These are phyloP conservation scores for Entomobrya proxima DNA, from an alignment of 2,888 invertebrate species.

Conservation along the genomic window DNA sequence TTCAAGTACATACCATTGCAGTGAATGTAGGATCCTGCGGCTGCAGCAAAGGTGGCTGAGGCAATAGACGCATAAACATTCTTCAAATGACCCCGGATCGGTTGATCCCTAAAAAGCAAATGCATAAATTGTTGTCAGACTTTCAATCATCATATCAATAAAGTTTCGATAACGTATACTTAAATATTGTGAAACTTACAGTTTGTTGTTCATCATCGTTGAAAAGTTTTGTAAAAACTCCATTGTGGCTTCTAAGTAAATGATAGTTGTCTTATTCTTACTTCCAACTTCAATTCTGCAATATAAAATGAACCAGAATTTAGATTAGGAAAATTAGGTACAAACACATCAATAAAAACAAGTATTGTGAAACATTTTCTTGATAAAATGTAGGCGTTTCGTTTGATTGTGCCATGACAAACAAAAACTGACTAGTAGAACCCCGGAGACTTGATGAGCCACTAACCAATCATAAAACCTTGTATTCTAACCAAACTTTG, in stretches of 20 bases:
- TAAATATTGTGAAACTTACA: slow-evolving; percentile 55
- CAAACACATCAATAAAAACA: no score
- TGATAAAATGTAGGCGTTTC: no score
- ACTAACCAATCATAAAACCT: no score
- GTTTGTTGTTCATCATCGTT: slow-evolving; percentile 67
- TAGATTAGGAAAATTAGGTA: no score
- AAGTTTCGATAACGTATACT: not conserved
- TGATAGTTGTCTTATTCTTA: not conserved
- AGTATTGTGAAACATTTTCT: no score
- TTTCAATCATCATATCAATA: not conserved
- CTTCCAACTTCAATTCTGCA: no score
- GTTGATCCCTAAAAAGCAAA: not conserved
- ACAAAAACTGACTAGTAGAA: no score
- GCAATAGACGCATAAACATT: slow-evolving; percentile 96
- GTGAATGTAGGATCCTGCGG: slow-evolving; percentile 75
- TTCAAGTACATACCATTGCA: slow-evolving; percentile 70
- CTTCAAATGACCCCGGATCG: slow-evolving; percentile 89
- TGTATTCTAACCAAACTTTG: no score
- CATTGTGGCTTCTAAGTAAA: slow-evolving; percentile 36
- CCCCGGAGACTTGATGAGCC: no score
- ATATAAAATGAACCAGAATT: no score
- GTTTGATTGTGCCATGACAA: no score
- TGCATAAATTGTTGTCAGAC: not conserved
- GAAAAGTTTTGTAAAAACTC: slow-evolving; percentile 65
- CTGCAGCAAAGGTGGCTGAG: slow-evolving; percentile 86